A percentile compares a stretch with the other conserved stretches of the same genome.
Evolutionary conservation across 1,140 invertebrate species (phyloP).

Genomic region (Drosophila setifemur): DNA sequence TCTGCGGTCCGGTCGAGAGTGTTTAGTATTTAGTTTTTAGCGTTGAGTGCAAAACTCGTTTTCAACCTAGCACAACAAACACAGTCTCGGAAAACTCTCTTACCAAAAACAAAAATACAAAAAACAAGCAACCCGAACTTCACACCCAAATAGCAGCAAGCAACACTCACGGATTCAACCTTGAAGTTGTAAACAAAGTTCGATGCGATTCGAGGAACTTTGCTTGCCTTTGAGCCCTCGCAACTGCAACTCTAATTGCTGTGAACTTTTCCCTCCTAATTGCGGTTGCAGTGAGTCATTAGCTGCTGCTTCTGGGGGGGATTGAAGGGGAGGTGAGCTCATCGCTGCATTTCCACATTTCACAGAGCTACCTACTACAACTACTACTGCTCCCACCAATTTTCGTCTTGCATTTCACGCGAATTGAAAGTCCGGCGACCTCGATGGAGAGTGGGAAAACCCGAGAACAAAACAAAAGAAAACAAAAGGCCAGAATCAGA

Average conservation of each 20-base stretch:
- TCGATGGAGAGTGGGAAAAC: conserved; percentile 3
- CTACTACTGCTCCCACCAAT: neutral
- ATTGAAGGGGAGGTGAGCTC: conserved; percentile 13
- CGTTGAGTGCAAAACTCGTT: conserved; percentile 21
- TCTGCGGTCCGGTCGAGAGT: conserved; percentile 18
- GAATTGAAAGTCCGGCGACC: conserved; percentile 62
- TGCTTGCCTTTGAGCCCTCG: conserved; percentile 4
- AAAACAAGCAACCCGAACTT: conserved; percentile 16
- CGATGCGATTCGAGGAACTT: conserved; percentile 31
- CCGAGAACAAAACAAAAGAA: neutral
- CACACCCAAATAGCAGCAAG: conserved; percentile 21
- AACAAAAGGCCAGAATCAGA: conserved; percentile 35
- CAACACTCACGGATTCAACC: conserved; percentile 39
- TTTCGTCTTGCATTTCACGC: conserved; percentile 48
- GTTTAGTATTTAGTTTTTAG: neutral
- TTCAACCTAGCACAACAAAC: conserved; percentile 20
- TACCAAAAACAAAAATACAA: no score
- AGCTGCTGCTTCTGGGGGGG: neutral
- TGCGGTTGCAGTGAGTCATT: conserved; percentile 65
- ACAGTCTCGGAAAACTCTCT: conserved; percentile 8
- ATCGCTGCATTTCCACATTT: conserved; percentile 16
- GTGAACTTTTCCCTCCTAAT: conserved; percentile 46
- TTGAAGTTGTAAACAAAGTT: conserved; percentile 65
- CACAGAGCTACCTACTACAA: neutral
- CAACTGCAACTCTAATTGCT: conserved; percentile 59